Base-by-base conservation (phyloP, 2,888 invertebrate genomes). In the Aphelenchoides bicaudatus region DNA sequence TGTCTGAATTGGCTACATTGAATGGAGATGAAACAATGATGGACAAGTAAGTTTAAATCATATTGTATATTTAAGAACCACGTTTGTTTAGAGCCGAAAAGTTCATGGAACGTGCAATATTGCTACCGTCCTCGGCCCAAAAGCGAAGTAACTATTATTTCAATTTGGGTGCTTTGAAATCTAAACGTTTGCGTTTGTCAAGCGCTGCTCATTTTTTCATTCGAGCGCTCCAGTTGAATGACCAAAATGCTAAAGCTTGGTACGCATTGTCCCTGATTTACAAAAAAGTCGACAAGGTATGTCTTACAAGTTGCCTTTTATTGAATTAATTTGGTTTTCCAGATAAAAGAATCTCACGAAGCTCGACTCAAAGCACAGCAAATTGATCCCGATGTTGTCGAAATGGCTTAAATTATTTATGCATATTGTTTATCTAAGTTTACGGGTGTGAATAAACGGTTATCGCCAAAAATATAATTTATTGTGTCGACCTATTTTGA, bases 121-220 rank as follows among this genome's bases (percentile, higher is more conserved):
- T 23, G 48, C 23, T 31, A 23, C 39, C 39, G 3, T 13, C 27
- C 21, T 56, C 56, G 21, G 25, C 34, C 21, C 60, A 23, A 37
- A 59, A 56, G n/a, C 34, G 50, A 3, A 43, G 56, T n/a, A 56
- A 52, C 23, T 51, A 34, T 29, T 59, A 51, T 30, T 54, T 43
- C 39, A 54, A 37, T 34, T 28, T 58, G n/a, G 63, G 63, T n/a
- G 30, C 49, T 19, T 31, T 59, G 16, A 31, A 46, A 28, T 13
- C 48, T 13, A 25, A 25, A 39, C 27, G 38, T n/a, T n/a, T 56
- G n/a, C 1, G 46, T 21, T 10, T 43, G 6, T 6, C 8, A 13
- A 34, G 38, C 28, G 63, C 63, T 6, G 56, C 56, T 23, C 63
- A 63, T 34, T 63, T 58, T 29, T 59, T 63, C 23, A 61, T 63